A percentile compares a stretch with the other conserved stretches of the same genome.
Conservation (phyloP, 2,113 vertebrate genomes). For the Anarhynchus alexandrinus region DNA sequence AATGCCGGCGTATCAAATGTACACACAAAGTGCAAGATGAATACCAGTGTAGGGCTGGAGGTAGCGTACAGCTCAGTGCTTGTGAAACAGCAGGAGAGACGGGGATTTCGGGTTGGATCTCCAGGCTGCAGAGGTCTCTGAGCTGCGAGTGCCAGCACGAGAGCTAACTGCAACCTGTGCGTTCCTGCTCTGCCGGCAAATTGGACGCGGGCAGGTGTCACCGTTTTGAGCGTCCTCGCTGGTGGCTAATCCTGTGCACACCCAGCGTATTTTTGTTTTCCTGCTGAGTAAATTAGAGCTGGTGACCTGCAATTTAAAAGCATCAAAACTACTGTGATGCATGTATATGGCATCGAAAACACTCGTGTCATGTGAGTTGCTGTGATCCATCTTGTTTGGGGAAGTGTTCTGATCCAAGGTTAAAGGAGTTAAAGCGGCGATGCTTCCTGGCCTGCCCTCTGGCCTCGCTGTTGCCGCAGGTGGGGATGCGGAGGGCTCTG, state of each 20-base stretch:
- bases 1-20: accelerated
- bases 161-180: accelerated
- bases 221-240: not conserved
- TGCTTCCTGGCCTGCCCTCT: not conserved
- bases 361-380: accelerated
- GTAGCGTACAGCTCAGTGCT: accelerated
- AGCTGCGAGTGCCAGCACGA: not conserved
- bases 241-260: not conserved
- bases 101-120: not conserved
- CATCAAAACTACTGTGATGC: not conserved
- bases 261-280: not conserved
- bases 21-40: accelerated
- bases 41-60: not conserved
- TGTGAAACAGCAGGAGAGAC: not conserved
- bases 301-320: not conserved
- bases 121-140: not conserved
- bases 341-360: accelerated
- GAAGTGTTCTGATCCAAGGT: not conserved
- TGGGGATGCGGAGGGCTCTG: not conserved
- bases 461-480: not conserved
- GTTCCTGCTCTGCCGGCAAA: not conserved
- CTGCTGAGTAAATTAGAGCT: not conserved
- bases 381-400: not conserved
- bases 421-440: accelerated
- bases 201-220: accelerated